Percentiles rank a stretch among this genome's conserved stretches.
Evolutionary conservation across 2,888 invertebrate species (phyloP).

Genomic region (Cryptocheilus praepositus): DNA sequence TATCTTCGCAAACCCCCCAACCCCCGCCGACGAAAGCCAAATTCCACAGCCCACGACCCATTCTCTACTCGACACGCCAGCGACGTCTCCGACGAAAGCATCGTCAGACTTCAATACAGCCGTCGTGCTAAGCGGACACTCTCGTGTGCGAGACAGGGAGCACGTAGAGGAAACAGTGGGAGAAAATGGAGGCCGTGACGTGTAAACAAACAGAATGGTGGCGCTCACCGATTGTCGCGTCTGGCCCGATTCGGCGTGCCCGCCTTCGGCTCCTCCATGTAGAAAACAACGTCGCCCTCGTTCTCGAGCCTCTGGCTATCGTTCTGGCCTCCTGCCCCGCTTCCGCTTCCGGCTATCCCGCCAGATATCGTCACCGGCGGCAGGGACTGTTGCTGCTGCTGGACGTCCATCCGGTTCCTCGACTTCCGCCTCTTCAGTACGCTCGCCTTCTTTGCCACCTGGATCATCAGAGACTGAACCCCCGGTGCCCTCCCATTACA

Average conservation of each 20-base stretch:
- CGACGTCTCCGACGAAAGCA: too few species aligned
- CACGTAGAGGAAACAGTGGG: too few species aligned
- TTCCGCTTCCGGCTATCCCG: slow-evolving; percentile 24
- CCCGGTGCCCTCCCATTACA: slow-evolving; percentile 74
- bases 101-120: too few species aligned
- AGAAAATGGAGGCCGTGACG: too few species aligned
- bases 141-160: too few species aligned
- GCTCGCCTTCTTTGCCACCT: slow-evolving; percentile 85
- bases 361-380: slow-evolving; percentile 59
- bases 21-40: too few species aligned
- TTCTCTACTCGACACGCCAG: too few species aligned
- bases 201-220: too few species aligned
- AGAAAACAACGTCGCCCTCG: slow-evolving; percentile 81
- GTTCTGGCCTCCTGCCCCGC: slow-evolving; percentile 42
- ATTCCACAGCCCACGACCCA: too few species aligned
- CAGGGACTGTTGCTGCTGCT: slow-evolving; percentile 58
- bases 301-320: slow-evolving; percentile 75
- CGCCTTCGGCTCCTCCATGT: slow-evolving; percentile 80
- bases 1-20: too few species aligned
- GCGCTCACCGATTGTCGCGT: slow-evolving; percentile 70
- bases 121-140: too few species aligned
- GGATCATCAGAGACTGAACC: slow-evolving; percentile 83
- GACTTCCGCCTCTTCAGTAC: slow-evolving; percentile 84
- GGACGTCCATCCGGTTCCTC: slow-evolving; percentile 80
- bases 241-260: slow-evolving; percentile 73